Evolutionary conservation across 2,113 vertebrate genomes (phyloP), one percentile per base, ranked within the genome.

Genomic region (Chaetorhynchus papuensis): DNA sequence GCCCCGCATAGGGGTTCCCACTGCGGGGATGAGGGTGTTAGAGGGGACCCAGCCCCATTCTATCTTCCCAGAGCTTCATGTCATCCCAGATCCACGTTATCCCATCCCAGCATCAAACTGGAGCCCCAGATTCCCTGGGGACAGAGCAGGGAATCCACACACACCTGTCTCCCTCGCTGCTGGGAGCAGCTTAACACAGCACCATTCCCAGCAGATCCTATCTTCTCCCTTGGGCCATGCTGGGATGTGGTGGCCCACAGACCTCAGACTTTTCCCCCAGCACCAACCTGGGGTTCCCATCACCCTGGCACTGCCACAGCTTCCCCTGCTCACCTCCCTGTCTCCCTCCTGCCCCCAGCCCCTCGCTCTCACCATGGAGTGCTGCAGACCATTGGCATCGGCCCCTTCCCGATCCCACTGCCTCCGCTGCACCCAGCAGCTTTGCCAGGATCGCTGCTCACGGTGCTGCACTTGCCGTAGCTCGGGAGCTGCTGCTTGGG

Each of bases 81-180:
- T 71, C 42, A 10, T 33, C 31, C 56, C 82, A 59, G 33, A 49
- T 41, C n/a, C 2, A 7, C 0, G 0, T 49, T 22, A 6, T 8
- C 37, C 35, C 45, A 74, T 20, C 10, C 74, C 71, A 76, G 80
- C 24, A 68, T 22, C 72, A 66, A 63, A 57, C n/a, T 20, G 19
- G 56, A 83, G 47, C 33, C 15, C 39, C 35, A 30, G 13, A 35
- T 21, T 41, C 15, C 56, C 65, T 28, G 26, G 17, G 23, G 56
- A 85, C 13, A 57, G 30, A 3, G 9, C 33, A 78, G 17, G 42
- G 47, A 71, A 3, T 47, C 33, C 4, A 18, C 28, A 54, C 30
- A 61, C 37, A 50, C 13, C 6, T 9, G 6, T 70, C 31, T 57
- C 44, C 45, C 31, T 44, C 31, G 7, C 31, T 78, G 49, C 59